Evolutionary conservation across 1,140 invertebrate genomes (phyloP).

Genomic region (Tetranychus urticae): DNA sequence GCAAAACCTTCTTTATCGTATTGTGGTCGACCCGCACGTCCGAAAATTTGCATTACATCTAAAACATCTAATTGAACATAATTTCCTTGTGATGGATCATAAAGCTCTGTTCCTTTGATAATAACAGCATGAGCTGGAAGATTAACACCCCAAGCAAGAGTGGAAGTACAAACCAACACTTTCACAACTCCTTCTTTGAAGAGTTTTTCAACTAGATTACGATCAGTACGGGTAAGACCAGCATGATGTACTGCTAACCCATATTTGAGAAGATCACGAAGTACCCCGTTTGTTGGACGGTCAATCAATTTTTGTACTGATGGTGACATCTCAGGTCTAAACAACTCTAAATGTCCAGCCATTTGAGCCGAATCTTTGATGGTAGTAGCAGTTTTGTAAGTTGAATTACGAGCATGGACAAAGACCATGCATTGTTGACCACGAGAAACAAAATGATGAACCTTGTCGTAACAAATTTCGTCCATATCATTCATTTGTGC

Average conservation of each 20-base stretch:
- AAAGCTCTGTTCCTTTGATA: conserved; percentile 77
- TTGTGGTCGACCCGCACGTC: conserved; percentile 69
- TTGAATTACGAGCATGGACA: conserved; percentile 74
- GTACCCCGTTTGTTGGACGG: conserved; percentile 44
- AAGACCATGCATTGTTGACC: conserved; percentile 98
- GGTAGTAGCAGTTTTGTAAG: conserved; percentile 14
- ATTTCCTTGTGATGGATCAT: conserved; percentile 77
- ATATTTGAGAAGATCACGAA: conserved; percentile 48
- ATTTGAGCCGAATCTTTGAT: conserved; percentile 48
- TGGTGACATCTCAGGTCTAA: conserved; percentile 9
- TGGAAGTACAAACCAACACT: conserved; percentile 88
- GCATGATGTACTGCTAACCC: conserved; percentile 94
- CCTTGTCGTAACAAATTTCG: conserved; percentile 77
- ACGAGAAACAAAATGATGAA: conserved; percentile 53
- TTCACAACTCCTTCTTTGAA: conserved; percentile 70
- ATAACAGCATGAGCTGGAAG: conserved; percentile 73
- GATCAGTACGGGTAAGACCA: conserved; percentile 63
- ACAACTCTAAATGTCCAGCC: conserved; percentile 35
- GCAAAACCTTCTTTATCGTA: conserved; percentile 64
- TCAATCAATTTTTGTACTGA: conserved; percentile 21
- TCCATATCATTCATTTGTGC: conserved; percentile 71
- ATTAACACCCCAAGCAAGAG: conserved; percentile 97
- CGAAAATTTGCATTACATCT: conserved; percentile 98
- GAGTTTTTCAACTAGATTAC: conserved; percentile 62
- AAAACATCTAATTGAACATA: conserved; percentile 89